A percentile compares a stretch with the other conserved stretches of the same genome.
Evolutionary conservation across 2,797 vertebrate species (phyloP).

Genomic region (Sciaenops ocellatus): DNA sequence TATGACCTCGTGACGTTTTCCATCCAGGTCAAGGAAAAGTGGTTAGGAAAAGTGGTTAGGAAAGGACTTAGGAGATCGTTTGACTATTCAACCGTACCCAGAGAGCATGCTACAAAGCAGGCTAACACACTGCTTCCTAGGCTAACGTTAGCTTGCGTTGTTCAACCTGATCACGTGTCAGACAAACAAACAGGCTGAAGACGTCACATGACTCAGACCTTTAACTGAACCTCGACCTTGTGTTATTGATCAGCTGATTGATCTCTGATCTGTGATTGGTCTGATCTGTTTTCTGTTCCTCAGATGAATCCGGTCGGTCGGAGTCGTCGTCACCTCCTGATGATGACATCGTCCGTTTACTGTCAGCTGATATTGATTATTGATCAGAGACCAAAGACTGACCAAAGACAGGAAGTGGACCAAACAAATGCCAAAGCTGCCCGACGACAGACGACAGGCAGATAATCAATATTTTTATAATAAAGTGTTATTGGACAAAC

Average conservation of each 20-base stretch:
- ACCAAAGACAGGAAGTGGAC: conserved; percentile 25
- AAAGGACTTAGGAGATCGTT: too few species aligned
- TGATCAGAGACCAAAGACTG: conserved; percentile 5
- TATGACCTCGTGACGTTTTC: too few species aligned
- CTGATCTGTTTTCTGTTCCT: conserved; percentile 14
- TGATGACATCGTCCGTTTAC: conserved; percentile 1
- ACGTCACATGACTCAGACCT: too few species aligned
- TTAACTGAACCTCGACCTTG: too few species aligned
- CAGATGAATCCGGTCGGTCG: conserved; percentile 53
- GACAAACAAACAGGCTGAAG: too few species aligned
- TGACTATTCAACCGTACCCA: too few species aligned
- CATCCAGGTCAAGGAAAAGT: too few species aligned
- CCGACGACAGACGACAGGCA: not conserved
- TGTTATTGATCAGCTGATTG: not conserved
- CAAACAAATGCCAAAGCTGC: conserved; percentile 62
- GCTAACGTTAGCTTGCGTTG: too few species aligned
- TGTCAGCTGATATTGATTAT: conserved; percentile 12
- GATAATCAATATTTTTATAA: conserved; percentile 37
- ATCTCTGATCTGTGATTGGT: not conserved
- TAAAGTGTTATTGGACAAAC: conserved; percentile 1
- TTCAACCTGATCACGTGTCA: too few species aligned
- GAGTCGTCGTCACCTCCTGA: not conserved
- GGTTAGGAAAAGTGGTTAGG: too few species aligned
- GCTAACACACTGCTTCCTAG: too few species aligned
- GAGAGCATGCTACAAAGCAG: too few species aligned